These are phyloP conservation scores for Enteromius fasciolatus DNA, from an alignment of 2,797 vertebrate genomes.

Conservation along the genomic window DNA sequence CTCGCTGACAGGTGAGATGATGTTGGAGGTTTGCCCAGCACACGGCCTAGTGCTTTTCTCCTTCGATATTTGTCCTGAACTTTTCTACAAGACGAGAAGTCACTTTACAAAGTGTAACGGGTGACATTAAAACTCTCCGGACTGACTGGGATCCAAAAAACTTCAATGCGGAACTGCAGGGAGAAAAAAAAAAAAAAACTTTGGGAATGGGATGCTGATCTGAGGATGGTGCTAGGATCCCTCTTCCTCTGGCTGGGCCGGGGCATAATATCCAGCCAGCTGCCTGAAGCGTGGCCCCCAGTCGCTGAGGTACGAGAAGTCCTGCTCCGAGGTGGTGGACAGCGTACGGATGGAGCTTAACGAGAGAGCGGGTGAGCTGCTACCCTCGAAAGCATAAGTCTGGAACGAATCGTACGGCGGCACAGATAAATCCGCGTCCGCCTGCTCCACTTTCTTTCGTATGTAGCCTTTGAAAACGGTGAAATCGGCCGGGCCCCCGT, in stretches of 20 bases:
- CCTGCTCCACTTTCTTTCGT: slow-evolving; percentile 95
- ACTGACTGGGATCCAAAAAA: slow-evolving; percentile 39
- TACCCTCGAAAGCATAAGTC: slow-evolving; percentile 97
- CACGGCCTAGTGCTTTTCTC: slow-evolving; percentile 11
- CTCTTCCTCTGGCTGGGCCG: slow-evolving; percentile 85
- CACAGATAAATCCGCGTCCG: slow-evolving; percentile 90
- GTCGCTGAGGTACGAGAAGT: slow-evolving; percentile 93
- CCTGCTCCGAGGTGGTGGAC: slow-evolving; percentile 93
- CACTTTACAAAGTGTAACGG: slow-evolving; percentile 25
- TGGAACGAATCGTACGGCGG: slow-evolving; percentile 99
- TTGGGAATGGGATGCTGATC: slow-evolving; percentile 56
- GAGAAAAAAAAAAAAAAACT: slow-evolving; percentile 64
- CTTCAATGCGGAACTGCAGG: slow-evolving; percentile 29
- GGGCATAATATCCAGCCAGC: slow-evolving; percentile 91
- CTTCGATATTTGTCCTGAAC: slow-evolving; percentile 29
- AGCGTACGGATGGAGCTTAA: slow-evolving; percentile 96
- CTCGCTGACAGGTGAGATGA: slow-evolving; percentile 45
- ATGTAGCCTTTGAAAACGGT: slow-evolving; percentile 95
- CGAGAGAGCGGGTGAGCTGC: slow-evolving; percentile 87
- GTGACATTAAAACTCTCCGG: slow-evolving; percentile 40
- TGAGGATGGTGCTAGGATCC: slow-evolving; percentile 83
- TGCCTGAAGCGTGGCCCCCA: slow-evolving; percentile 97
- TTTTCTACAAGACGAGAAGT: slow-evolving; percentile 39
- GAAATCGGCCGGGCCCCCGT: slow-evolving; percentile 82
- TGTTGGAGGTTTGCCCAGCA: slow-evolving; percentile 39